Percentiles rank a stretch among this genome's conserved stretches.
These are phyloP conservation scores for Cosmia pyralina DNA, from an alignment of 2,888 invertebrate genomes.

Conservation along the genomic window DNA sequence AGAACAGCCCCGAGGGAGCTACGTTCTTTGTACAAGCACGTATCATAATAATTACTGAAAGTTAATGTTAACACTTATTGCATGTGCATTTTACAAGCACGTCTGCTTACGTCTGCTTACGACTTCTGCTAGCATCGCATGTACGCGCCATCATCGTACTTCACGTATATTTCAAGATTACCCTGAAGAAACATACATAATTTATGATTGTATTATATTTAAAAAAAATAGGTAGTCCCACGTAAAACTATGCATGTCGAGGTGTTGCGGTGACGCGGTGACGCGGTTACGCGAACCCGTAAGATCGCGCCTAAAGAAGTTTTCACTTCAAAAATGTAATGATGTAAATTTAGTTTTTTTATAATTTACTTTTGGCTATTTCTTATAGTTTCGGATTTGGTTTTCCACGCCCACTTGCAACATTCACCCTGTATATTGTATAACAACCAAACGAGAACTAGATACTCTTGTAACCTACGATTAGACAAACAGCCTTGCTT, in stretches of 20 bases:
- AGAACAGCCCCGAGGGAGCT: neutral
- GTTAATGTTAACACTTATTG: slow-evolving; percentile 8
- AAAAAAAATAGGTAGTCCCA: no score
- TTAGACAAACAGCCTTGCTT: neutral
- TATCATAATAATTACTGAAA: slow-evolving; percentile 31
- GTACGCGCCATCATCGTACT: neutral
- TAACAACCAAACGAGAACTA: neutral
- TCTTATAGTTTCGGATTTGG: neutral
- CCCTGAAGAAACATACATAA: neutral
- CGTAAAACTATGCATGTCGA: no score
- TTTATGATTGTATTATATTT: neutral
- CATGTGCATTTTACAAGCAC: slow-evolving; percentile 4
- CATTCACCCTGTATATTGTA: neutral
- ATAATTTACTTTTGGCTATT: neutral
- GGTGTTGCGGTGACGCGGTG: no score
- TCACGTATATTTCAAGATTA: neutral
- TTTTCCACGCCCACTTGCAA: neutral
- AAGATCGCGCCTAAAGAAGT: no score
- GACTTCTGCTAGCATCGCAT: no score
- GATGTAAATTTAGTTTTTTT: neutral
- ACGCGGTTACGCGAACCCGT: no score
- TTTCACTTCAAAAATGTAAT: neutral
- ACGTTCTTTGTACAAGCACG: slow-evolving; percentile 25
- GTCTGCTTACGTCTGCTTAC: neutral
- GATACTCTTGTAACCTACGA: neutral